These are phyloP conservation scores for Sebastolobus altivelis DNA, from an alignment of 2,797 vertebrate species.

Conservation along the genomic window DNA sequence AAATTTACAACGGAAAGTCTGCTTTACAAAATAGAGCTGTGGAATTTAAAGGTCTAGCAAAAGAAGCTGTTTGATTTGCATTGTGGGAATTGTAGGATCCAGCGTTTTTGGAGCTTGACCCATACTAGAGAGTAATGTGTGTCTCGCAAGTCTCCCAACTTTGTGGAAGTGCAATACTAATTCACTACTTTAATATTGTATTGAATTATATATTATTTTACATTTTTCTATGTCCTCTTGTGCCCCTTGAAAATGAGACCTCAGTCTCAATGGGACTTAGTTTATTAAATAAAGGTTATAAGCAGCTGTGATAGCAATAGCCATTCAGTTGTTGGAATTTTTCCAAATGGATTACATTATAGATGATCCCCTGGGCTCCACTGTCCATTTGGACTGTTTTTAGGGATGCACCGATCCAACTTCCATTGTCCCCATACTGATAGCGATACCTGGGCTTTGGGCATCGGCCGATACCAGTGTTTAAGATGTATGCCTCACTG, in stretches of 20 bases:
- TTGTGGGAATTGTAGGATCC: constrained; percentile 1
- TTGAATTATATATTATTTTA: neutral
- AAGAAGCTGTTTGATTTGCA: neutral
- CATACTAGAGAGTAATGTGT: neutral
- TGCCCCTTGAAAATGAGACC: neutral
- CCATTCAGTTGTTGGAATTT: constrained; percentile 3
- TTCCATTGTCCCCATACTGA: no score
- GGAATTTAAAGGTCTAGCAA: neutral
- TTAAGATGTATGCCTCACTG: no score
- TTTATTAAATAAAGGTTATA: constrained; percentile 1
- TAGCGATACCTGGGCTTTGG: fast-evolving
- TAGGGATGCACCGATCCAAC: no score
- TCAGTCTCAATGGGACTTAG: neutral
- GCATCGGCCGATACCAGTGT: fast-evolving
- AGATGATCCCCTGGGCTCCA: neutral
- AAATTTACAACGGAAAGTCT: neutral
- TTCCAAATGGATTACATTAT: neutral
- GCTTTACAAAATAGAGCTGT: neutral
- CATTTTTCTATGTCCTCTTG: neutral
- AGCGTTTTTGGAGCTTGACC: neutral
- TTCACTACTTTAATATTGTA: neutral
- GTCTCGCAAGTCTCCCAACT: neutral
- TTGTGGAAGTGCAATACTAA: neutral
- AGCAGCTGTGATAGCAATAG: neutral
- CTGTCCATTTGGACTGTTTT: neutral